Percentiles rank a stretch among this genome's conserved stretches.
Evolutionary conservation across 2,113 vertebrate genomes (phyloP).

Genomic region (Lamprotornis superbus): DNA sequence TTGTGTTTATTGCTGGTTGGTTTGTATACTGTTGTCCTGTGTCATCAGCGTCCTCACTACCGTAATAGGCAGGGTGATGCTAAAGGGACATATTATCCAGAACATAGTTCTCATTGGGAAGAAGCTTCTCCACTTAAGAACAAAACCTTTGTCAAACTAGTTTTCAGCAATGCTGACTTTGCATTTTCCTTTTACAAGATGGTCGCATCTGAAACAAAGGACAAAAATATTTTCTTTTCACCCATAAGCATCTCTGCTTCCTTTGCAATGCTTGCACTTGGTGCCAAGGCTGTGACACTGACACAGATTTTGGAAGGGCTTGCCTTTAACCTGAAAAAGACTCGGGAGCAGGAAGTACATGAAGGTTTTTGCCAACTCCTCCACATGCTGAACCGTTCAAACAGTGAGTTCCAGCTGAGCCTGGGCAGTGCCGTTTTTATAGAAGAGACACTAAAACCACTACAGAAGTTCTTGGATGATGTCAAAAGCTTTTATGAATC

Average conservation of each 20-base stretch:
- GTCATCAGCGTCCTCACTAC: background rate
- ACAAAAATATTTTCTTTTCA: constrained; percentile 85
- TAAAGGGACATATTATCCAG: background rate
- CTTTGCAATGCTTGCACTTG: constrained; percentile 81
- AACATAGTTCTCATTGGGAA: background rate
- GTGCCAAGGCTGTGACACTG: constrained; percentile 72
- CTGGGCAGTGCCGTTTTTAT: constrained; percentile 79
- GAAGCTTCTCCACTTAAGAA: background rate
- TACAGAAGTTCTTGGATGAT: constrained; percentile 69
- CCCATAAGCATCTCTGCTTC: constrained; percentile 81
- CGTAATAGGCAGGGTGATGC: background rate
- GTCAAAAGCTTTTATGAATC: constrained; percentile 68
- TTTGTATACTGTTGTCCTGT: background rate
- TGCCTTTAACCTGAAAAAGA: constrained; percentile 63
- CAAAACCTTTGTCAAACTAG: constrained; percentile 11
- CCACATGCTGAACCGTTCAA: constrained; percentile 58
- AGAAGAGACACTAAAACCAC: constrained; percentile 62
- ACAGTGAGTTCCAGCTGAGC: constrained; percentile 62
- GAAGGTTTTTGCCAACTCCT: constrained; percentile 71
- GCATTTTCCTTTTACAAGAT: constrained; percentile 80
- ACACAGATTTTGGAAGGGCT: constrained; percentile 79
- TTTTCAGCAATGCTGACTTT: constrained; percentile 75
- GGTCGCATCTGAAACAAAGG: background rate
- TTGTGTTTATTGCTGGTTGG: constrained; percentile 41
- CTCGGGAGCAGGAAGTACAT: constrained; percentile 67